phyloP scores from a whole-genome alignment of 53 echinoderm and acorn worm genomes.

The Apostichopus leukothele region DNA sequence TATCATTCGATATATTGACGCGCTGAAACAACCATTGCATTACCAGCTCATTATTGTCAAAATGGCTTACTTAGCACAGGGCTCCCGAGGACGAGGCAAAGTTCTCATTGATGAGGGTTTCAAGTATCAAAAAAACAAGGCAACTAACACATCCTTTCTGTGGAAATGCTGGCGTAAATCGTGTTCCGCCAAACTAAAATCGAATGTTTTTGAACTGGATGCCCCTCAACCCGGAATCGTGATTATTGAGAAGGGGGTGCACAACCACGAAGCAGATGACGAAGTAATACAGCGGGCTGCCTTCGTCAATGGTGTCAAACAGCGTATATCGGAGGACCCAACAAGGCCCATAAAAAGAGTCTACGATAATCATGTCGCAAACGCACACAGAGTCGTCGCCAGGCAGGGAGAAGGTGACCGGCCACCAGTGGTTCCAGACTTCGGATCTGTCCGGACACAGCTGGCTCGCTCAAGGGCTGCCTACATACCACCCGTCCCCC shows the following conservation, averaged over 20 bases:
- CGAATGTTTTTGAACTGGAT: not conserved
- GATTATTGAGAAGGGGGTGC: not conserved
- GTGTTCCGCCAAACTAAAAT: not conserved
- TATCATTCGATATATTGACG: too few species aligned
- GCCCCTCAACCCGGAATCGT: not conserved
- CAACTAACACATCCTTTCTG: not conserved
- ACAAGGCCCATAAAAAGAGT: constrained; percentile 3
- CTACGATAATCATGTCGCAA: not conserved
- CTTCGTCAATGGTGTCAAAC: not conserved
- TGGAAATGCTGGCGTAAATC: constrained; percentile 5
- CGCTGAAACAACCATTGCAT: too few species aligned
- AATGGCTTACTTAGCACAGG: too few species aligned
- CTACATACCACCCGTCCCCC: not conserved
- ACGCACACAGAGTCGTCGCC: not conserved
- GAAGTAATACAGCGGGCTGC: not conserved
- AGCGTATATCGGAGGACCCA: not conserved
- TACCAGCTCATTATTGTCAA: too few species aligned
- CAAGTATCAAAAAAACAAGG: not conserved
- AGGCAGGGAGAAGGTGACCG: not conserved
- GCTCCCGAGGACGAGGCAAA: too few species aligned
- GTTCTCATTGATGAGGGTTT: not conserved
- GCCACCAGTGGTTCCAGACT: not conserved
- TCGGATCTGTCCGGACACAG: not conserved
- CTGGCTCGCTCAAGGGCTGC: not conserved
- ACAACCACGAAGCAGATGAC: constrained; percentile 1